Percentiles rank a stretch among this genome's conserved stretches.
These are phyloP conservation scores for Etia nguti DNA, from an alignment of 2,113 vertebrate genomes.

Conservation along the genomic window DNA sequence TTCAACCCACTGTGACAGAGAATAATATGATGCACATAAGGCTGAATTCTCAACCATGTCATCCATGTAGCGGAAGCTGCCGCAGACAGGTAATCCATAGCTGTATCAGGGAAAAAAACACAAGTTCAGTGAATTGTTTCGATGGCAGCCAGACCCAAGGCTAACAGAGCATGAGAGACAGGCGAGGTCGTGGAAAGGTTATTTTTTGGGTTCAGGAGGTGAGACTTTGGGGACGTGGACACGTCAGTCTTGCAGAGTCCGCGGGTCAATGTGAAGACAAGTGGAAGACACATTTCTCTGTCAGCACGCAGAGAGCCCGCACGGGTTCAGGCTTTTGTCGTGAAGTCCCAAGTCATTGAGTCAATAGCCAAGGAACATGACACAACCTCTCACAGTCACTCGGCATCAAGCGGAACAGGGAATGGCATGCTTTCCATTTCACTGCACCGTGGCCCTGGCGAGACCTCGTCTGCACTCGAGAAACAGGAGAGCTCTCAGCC, in stretches of 20 bases:
- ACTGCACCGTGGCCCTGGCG: slow-evolving; percentile 70
- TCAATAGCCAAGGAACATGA: slow-evolving; percentile 92
- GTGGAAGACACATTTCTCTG: slow-evolving; percentile 87
- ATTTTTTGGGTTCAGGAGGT: slow-evolving; percentile 52
- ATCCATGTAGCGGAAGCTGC: slow-evolving; percentile 35
- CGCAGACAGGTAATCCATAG: slow-evolving; percentile 44
- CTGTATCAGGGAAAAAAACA: not conserved
- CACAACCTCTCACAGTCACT: slow-evolving; percentile 90
- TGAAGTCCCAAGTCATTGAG: slow-evolving; percentile 87
- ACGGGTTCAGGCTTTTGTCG: slow-evolving; percentile 79
- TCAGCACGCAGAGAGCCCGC: slow-evolving; percentile 80
- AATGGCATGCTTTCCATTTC: slow-evolving; percentile 84
- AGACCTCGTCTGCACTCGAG: slow-evolving; percentile 77
- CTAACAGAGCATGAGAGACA: slow-evolving; percentile 50
- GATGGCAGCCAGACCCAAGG: slow-evolving; percentile 12
- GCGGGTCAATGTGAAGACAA: slow-evolving; percentile 90
- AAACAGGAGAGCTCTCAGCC: slow-evolving; percentile 43
- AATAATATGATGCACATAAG: slow-evolving; percentile 30
- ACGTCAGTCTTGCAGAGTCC: slow-evolving; percentile 79
- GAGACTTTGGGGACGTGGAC: slow-evolving; percentile 67
- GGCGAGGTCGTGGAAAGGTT: slow-evolving; percentile 41
- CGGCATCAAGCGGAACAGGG: slow-evolving; percentile 79
- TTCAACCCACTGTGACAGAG: slow-evolving; percentile 37
- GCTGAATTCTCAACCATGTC: slow-evolving; percentile 31
- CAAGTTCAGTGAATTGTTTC: slow-evolving; percentile 40